Base-by-base conservation (phyloP, 1,140 invertebrate species). In the Aphidius gifuensis region DNA sequence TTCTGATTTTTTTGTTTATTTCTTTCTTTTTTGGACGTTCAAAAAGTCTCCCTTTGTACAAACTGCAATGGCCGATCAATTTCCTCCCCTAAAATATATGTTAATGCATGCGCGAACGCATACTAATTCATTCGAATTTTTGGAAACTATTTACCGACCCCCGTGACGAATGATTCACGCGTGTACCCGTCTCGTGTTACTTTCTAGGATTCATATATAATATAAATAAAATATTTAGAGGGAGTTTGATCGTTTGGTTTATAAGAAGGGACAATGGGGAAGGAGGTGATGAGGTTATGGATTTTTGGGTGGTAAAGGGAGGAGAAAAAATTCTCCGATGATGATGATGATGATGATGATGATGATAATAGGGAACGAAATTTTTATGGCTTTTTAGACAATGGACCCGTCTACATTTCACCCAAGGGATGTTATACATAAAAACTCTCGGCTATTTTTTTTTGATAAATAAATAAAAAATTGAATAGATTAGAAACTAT, bases 71-170 rank as follows among this genome's bases (percentile, higher is more conserved):
- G 71, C 69, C 71, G 69, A 11, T 70, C 72, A 68, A 68, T 68
- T 67, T 70, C 58, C 65, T 71, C 74, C 72, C 75, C 71, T 71
- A 71, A 69, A 70, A 68, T 74, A 78, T 23, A 23, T 76, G 69
- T 72, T 76, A 77, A 79, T 77, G 68, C 73, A 71, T 72, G 72
- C 76, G 73, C 71, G 70, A 65, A 69, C 71, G 71, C 71, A 74
- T 77, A 78, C 77, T 80, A 80, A 80, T 80, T 80, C 75, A 71
- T 70, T 70, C 69, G 73, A 77, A 78, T 77, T 80, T 78, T 78
- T 72, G 73, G 73, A 74, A 76, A 70, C 58, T 53, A 65, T 61
- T 67, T 48, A 58, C 45, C 57, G 56, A 45, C 46, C 53, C 45
- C 23, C 46, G 40, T 21, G 53, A 59, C 58, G 58, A 61, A 73